Evolutionary conservation across 1,140 invertebrate species (phyloP).

Genomic region (Heterodera schachtii): DNA sequence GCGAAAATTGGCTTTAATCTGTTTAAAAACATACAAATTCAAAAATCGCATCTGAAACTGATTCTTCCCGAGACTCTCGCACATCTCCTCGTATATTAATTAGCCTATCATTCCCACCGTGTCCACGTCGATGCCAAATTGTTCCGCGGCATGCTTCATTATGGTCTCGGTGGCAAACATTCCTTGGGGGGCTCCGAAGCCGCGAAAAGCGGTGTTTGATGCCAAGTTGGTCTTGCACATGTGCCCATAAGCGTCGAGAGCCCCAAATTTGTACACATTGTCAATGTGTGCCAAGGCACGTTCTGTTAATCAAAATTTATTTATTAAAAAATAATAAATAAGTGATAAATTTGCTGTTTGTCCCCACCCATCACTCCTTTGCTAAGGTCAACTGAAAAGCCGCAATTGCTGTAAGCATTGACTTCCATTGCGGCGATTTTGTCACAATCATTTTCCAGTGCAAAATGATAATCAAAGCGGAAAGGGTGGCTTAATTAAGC

Average conservation of each 20-base stretch:
- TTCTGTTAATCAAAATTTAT: conserved; percentile 37
- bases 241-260: conserved; percentile 53
- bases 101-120: conserved; percentile 51
- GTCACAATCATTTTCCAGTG: conserved; percentile 46
- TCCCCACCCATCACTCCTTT: conserved; percentile 58
- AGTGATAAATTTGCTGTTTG: no score
- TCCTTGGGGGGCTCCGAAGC: conserved; percentile 79
- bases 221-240: conserved; percentile 61
- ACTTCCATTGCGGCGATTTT: conserved; percentile 51
- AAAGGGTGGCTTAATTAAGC: conserved; percentile 78
- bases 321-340: no score
- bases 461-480: conserved; percentile 78
- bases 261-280: conserved; percentile 61
- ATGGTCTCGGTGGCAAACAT: conserved; percentile 82
- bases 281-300: conserved; percentile 58
- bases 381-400: conserved; percentile 58
- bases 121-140: conserved; percentile 72
- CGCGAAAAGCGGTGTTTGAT: conserved; percentile 84
- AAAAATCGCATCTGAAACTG: no score
- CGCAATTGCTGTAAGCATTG: conserved; percentile 50
- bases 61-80: no score
- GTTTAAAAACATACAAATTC: no score
- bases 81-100: no score
- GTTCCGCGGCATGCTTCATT: conserved; percentile 77
- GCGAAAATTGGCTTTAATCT: no score